Evolutionary conservation across 2,888 invertebrate genomes (phyloP), one percentile per base, ranked within the genome.

Genomic region (Pseudolycoriella hygida): DNA sequence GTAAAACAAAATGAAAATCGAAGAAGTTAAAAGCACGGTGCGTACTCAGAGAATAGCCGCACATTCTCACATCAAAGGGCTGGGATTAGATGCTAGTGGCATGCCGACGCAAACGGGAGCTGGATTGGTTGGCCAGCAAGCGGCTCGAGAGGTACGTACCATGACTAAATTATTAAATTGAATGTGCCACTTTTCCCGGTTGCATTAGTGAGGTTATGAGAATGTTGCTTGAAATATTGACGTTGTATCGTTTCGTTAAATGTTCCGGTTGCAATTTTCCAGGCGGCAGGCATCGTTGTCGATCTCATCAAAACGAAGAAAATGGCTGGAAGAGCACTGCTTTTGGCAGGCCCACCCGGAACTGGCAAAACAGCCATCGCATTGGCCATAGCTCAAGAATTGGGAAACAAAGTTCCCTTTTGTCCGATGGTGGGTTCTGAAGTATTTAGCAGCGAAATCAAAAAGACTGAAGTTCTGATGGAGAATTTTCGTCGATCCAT

Each of bases 1-100:
- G n/a, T n/a, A n/a, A n/a, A n/a, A n/a, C n/a, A n/a, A n/a, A 47
- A 97, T 97, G 96, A 97, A 96, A 72, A 94, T 97, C 54, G 96
- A 97, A 70, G 96, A 97, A 73, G 94, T 97, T 1, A 93, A 93
- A 70, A 93, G 92, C 62, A 94, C 93, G 2, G 90, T 89, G 1
- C 92, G 93, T 68, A 89, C 90, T 0, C 94, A 96, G 62, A 74
- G 96, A 64, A 92, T 97, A 58, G 94, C 96, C 41, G 86, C 93
- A 15, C 97, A 97, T 59, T 94, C 84, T 58, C 98, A 98, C 60
- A 84, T 99, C 46, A 97, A 97, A 71, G 98, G 98, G 10, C 68
- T 98, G 31, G 98, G 98, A 1, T 71, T 98, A 37, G 89, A 96
- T 62, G 93, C 94, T 58, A 80, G 78, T 73, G 94, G 94, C 30